phyloP scores from a whole-genome alignment of 2,113 vertebrate genomes.

The Sakesphorus luctuosus region DNA sequence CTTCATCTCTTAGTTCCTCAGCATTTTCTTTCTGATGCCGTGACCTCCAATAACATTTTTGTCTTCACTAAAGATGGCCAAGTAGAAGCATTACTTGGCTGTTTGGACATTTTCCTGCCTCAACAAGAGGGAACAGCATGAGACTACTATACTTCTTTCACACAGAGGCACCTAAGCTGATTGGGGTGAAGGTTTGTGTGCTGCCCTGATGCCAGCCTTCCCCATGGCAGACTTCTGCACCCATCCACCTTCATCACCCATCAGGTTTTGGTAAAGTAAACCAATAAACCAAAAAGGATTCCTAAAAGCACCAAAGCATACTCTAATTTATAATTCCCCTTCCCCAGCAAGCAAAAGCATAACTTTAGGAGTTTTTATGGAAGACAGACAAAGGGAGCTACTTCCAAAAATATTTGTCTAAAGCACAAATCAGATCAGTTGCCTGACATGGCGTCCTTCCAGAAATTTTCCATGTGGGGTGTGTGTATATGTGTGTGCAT shows the following conservation, averaged over 20 bases:
- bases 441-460: not conserved
- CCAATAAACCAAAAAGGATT: not conserved
- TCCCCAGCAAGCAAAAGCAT: not conserved
- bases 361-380: not conserved
- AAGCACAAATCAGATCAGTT: conserved; percentile 10
- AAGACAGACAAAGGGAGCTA: conserved; percentile 11
- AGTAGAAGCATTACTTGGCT: not conserved
- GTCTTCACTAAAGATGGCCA: not conserved
- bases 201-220: not conserved
- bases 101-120: not conserved
- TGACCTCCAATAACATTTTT: not conserved
- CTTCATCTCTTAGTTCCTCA: not conserved
- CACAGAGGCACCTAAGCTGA: not conserved
- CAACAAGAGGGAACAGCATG: not conserved
- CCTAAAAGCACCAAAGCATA: not conserved
- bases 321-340: not conserved
- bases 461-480: not conserved
- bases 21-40: not conserved
- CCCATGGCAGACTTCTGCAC: not conserved
- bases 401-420: conserved; percentile 30
- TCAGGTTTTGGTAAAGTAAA: not conserved
- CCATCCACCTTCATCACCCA: not conserved
- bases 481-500: rapidly evolving
- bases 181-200: not conserved
- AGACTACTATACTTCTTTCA: not conserved